Conservation (phyloP, 2,888 invertebrate species). For the Ischnura elegans region DNA sequence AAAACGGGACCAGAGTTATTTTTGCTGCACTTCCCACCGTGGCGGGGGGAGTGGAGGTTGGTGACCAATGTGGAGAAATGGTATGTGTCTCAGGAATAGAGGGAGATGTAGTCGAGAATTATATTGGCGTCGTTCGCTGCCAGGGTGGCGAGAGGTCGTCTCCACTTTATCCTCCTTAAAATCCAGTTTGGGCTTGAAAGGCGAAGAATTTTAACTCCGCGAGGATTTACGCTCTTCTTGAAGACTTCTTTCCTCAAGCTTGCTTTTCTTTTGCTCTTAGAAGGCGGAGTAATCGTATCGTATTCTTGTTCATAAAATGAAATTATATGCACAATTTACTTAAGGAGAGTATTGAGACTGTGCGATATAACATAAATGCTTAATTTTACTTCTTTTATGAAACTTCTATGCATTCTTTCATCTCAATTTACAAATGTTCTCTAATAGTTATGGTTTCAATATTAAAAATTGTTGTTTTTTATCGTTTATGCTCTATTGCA, state of each 20-base stretch:
- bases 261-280: no score
- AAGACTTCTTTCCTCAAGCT: neutral
- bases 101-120: neutral
- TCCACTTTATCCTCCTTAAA: slow-evolving; percentile 18
- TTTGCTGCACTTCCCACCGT: neutral
- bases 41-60: neutral
- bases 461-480: no score
- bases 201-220: neutral
- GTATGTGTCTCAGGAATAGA: neutral
- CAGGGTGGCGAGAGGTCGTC: slow-evolving; percentile 7
- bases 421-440: no score
- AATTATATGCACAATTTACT: no score
- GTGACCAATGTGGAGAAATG: neutral
- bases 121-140: slow-evolving; percentile 12
- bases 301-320: no score
- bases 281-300: no score
- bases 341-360: no score
- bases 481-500: no score
- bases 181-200: slow-evolving; percentile 11
- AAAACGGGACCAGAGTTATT: neutral
- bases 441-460: no score
- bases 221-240: neutral
- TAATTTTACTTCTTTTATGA: no score
- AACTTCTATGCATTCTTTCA: no score
- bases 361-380: no score